Percentiles rank a stretch among this genome's conserved stretches.
These are phyloP conservation scores for Chroicocephalus ridibundus DNA, from an alignment of 2,113 vertebrate species.

Conservation along the genomic window DNA sequence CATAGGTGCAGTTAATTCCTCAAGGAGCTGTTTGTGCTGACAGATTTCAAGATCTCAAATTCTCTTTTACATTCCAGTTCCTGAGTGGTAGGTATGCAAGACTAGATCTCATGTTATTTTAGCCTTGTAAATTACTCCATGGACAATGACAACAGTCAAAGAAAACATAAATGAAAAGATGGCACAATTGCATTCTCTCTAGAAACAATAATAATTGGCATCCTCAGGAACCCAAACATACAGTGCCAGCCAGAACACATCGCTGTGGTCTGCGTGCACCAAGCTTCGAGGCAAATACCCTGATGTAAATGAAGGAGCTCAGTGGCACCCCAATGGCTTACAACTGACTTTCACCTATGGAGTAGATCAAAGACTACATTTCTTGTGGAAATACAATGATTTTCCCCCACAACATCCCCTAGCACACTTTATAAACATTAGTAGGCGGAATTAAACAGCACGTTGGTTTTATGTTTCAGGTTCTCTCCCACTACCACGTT, in stretches of 20 bases:
- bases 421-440: not conserved
- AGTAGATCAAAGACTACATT: not conserved
- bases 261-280: fast-evolving
- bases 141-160: not conserved
- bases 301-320: not conserved
- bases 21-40: not conserved
- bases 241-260: not conserved
- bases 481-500: not conserved
- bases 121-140: not conserved
- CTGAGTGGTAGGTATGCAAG: not conserved
- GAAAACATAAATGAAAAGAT: not conserved
- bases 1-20: not conserved
- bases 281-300: not conserved
- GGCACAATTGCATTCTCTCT: not conserved
- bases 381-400: not conserved
- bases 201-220: not conserved
- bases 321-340: not conserved
- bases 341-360: not conserved
- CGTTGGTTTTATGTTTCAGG: not conserved
- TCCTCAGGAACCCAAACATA: not conserved
- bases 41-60: not conserved
- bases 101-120: constrained; percentile 3
- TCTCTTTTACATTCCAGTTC: not conserved
- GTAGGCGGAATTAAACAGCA: not conserved
- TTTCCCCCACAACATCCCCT: not conserved